Conservation (phyloP, 2,113 vertebrate species). For the Eulemur rufifrons region DNA sequence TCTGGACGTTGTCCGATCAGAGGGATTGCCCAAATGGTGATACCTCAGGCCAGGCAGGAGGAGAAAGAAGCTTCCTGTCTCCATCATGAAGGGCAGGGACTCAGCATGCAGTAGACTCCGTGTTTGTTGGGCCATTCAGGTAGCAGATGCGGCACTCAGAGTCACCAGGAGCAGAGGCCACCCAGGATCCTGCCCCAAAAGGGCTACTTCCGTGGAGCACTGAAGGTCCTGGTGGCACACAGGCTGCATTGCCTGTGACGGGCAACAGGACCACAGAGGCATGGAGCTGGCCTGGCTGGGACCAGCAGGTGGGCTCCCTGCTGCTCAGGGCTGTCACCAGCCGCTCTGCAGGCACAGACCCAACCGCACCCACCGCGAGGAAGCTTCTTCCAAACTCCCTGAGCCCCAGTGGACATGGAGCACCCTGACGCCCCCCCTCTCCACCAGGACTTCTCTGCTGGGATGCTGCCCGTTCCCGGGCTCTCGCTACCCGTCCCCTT, state of each 20-base stretch:
- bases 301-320: neutral
- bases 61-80: neutral
- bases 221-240: rapidly evolving
- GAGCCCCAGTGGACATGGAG: too few species aligned
- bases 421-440: neutral
- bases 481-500: neutral
- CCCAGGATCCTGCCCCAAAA: neutral
- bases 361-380: neutral
- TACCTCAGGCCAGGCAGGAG: neutral
- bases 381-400: neutral
- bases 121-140: neutral
- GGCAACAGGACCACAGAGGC: neutral
- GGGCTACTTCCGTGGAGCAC: neutral
- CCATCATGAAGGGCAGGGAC: neutral
- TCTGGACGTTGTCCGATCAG: neutral
- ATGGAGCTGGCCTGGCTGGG: neutral
- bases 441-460: neutral
- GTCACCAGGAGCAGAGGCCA: neutral
- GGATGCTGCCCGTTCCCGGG: too few species aligned
- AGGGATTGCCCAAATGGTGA: neutral
- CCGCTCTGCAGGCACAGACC: neutral
- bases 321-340: neutral
- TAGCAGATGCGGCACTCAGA: neutral
- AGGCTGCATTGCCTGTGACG: too few species aligned
- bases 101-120: too few species aligned